phyloP scores from a whole-genome alignment of 2,797 vertebrate genomes.

The Sebastes oblongus region DNA sequence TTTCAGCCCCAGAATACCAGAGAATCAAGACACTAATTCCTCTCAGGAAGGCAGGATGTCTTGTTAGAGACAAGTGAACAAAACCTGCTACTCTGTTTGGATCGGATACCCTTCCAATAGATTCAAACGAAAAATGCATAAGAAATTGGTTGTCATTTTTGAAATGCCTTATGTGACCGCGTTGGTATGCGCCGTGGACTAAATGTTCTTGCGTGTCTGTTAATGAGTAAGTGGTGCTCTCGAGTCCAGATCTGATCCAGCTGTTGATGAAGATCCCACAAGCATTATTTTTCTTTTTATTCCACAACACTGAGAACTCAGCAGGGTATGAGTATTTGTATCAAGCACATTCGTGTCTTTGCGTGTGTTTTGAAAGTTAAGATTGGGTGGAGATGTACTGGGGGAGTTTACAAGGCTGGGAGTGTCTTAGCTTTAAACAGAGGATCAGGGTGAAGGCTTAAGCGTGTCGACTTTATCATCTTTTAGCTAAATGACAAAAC shows the following conservation, averaged over 20 bases:
- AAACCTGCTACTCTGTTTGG: slow-evolving; percentile 47
- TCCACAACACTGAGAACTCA: slow-evolving; percentile 42
- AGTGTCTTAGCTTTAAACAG: slow-evolving; percentile 50
- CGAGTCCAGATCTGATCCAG: slow-evolving; percentile 66
- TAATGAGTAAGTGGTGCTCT: slow-evolving; percentile 43
- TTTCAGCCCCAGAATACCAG: slow-evolving; percentile 62
- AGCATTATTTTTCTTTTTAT: slow-evolving; percentile 55
- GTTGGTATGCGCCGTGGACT: slow-evolving; percentile 42
- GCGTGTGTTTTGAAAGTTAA: slow-evolving; percentile 41
- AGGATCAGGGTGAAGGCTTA: slow-evolving; percentile 1
- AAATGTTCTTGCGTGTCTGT: slow-evolving; percentile 14
- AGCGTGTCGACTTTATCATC: slow-evolving; percentile 3
- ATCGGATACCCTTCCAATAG: slow-evolving; percentile 4
- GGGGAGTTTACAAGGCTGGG: slow-evolving; percentile 59
- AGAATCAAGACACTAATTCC: slow-evolving; percentile 61
- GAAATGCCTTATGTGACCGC: slow-evolving; percentile 18
- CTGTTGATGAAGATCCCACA: slow-evolving; percentile 61
- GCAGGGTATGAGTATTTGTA: slow-evolving; percentile 34
- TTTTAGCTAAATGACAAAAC: slow-evolving; percentile 4
- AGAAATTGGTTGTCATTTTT: slow-evolving; percentile 29
- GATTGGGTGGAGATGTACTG: slow-evolving; percentile 58
- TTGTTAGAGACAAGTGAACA: slow-evolving; percentile 53
- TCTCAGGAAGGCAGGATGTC: slow-evolving; percentile 57
- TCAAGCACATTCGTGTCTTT: slow-evolving; percentile 8
- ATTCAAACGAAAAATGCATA: slow-evolving; percentile 20